Conservation (phyloP, 2,113 vertebrate species). For the Oncorhynchus keta region DNA sequence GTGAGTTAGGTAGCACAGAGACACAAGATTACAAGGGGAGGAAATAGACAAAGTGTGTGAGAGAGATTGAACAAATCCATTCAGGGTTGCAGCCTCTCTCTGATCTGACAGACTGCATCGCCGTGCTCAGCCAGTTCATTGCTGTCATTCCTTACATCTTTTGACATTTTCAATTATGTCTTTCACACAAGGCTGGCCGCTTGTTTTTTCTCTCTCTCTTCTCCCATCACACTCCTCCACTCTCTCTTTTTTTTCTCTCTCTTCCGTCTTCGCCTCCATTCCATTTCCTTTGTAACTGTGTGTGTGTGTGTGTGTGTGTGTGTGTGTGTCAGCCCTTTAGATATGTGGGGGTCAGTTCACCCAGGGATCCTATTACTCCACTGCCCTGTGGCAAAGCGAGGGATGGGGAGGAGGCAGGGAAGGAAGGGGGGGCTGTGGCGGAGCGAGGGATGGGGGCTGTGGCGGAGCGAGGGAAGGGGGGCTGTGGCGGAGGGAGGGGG, state of each 20-base stretch:
- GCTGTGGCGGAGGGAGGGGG: no score
- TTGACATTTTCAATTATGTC: conserved; percentile 81
- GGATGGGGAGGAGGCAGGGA: neutral
- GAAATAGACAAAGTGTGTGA: conserved; percentile 37
- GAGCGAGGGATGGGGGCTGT: no score
- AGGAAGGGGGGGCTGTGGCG: no score
- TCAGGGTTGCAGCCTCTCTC: conserved; percentile 38
- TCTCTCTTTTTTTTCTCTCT: no score
- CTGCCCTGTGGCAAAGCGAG: conserved; percentile 6
- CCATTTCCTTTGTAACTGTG: conserved; percentile 62
- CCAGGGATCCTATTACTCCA: conserved; percentile 58
- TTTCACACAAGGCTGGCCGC: conserved; percentile 71
- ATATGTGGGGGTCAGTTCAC: conserved; percentile 63
- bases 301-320: conserved; percentile 48
- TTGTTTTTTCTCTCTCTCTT: neutral
- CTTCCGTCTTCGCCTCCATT: conserved; percentile 43
- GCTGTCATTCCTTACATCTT: conserved; percentile 77
- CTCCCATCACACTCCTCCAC: conserved; percentile 33
- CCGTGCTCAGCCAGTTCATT: conserved; percentile 70
- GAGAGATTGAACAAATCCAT: conserved; percentile 17
- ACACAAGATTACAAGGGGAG: neutral
- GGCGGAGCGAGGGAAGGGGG: no score
- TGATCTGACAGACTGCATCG: conserved; percentile 61
- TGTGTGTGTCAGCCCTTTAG: conserved; percentile 52
- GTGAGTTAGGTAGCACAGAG: no score